These are phyloP conservation scores for Microplitis manilae DNA, from an alignment of 2,888 invertebrate species.

Conservation along the genomic window DNA sequence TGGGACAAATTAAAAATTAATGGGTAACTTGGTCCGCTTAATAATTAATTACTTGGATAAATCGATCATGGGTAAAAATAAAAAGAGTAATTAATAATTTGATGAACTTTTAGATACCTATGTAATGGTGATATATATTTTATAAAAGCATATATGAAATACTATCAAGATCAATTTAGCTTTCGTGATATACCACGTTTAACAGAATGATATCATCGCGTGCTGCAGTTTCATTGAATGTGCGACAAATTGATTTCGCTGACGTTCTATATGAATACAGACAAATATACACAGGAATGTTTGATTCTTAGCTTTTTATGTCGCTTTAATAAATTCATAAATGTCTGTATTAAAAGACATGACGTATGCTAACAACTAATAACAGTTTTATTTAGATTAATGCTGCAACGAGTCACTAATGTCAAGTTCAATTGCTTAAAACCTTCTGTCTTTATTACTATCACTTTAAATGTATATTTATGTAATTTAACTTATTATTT, in stretches of 20 bases:
- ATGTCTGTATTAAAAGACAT: not conserved
- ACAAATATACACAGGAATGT: conserved; percentile 38
- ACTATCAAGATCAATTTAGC: not conserved
- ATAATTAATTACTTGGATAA: too few species aligned
- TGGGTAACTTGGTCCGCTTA: too few species aligned
- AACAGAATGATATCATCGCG: conserved; percentile 55
- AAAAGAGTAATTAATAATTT: not conserved
- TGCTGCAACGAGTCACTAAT: not conserved
- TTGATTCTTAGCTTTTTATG: not conserved
- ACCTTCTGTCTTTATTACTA: not conserved
- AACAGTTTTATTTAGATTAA: not conserved
- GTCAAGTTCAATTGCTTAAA: conserved; percentile 8
- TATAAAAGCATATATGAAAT: not conserved
- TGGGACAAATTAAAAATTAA: too few species aligned
- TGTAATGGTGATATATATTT: not conserved
- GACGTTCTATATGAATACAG: conserved; percentile 41
- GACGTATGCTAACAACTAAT: conserved; percentile 4
- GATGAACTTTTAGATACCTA: not conserved
- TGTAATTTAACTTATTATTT: not conserved
- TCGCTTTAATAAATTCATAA: not conserved
- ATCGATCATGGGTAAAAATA: too few species aligned
- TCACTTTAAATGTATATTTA: not conserved
- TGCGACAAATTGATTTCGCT: conserved; percentile 54
- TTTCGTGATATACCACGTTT: conserved; percentile 35
- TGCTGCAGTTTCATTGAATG: conserved; percentile 44